Evolutionary conservation across 1,140 invertebrate genomes (phyloP), one percentile per base, ranked within the genome.

Genomic region (Panagrolaimus sp.): DNA sequence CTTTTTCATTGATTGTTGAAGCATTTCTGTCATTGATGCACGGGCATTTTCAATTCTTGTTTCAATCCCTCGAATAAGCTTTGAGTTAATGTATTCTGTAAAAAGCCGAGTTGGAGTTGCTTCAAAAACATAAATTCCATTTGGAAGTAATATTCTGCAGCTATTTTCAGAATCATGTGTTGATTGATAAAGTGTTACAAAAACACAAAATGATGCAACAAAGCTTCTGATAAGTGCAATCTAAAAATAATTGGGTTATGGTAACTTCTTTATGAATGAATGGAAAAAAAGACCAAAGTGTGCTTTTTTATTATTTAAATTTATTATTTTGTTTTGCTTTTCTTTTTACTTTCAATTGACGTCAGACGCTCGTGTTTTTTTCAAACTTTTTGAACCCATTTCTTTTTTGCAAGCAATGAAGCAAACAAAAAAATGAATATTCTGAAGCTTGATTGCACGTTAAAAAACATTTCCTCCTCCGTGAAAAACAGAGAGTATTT

Each of bases 101-200:
- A 64, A 57, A 20, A 57, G 20, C 14, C 20, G 38, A 4, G 66
- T 31, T 20, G 70, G 51, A 1, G 73, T 74, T 13, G 25, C 46
- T 23, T 47, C 62, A 66, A 74, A 70, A 43, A 74, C 20, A 44
- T 45, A 76, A 16, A 53, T 23, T 5, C 75, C 75, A 63, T 78
- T 78, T 0, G 75, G 75, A 2, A 77, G 43, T 7, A 78, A 61
- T 25, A 77, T 73, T 57, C 25, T 73, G 27, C 27, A 64, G 74
- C 13, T n/a, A 14, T 14, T 25, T 27, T 57, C 51, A 13, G 27
- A 71, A 38, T 65, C 42, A 5, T 45, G 38, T 0, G 70, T 57
- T 13, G 69, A 64, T 43, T 71, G 69, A 53, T 77, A 70, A 25
- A 63, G 73, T 51, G 70, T 72, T 27, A 65, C 67, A 42, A 77